A percentile compares a stretch with the other conserved stretches of the same genome.
Conservation (phyloP, 2,113 vertebrate species). For the Onychorhynchus coronatus region DNA sequence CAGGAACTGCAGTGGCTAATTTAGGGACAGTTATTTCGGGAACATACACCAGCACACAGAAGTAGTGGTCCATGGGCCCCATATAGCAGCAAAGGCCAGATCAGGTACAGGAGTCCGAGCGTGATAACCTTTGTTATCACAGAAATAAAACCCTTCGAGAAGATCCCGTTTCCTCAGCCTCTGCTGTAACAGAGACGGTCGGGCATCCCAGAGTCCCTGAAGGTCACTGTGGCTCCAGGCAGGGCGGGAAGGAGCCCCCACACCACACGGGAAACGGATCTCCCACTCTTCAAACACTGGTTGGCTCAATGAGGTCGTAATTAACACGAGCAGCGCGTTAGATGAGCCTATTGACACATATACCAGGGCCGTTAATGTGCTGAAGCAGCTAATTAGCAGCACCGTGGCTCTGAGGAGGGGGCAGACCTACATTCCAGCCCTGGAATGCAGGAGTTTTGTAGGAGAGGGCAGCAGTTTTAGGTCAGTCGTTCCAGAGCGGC, state of each 20-base stretch:
- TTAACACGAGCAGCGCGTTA: not conserved
- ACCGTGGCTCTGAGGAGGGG: not conserved
- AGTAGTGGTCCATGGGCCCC: not conserved
- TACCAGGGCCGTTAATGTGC: not conserved
- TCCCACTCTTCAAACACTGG: not conserved
- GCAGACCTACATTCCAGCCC: not conserved
- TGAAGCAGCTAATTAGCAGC: not conserved
- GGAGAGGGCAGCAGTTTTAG: not conserved
- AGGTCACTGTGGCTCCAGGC: not conserved
- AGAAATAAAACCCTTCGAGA: not conserved
- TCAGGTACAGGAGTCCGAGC: not conserved
- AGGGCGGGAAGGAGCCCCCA: not conserved
- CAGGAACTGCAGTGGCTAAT: not conserved
- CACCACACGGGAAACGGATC: not conserved
- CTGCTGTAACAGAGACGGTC: not conserved
- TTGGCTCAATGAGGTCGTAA: not conserved
- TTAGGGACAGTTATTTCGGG: conserved; percentile 5
- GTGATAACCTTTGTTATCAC: not conserved
- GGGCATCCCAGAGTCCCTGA: not conserved
- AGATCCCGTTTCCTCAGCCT: too few relatives aligned
- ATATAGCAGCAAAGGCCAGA: not conserved
- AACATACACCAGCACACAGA: not conserved
- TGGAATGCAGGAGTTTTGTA: not conserved
- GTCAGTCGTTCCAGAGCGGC: not conserved
- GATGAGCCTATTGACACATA: not conserved